These are phyloP conservation scores for Carposina sasakii DNA, from an alignment of 1,140 invertebrate species.

Conservation along the genomic window DNA sequence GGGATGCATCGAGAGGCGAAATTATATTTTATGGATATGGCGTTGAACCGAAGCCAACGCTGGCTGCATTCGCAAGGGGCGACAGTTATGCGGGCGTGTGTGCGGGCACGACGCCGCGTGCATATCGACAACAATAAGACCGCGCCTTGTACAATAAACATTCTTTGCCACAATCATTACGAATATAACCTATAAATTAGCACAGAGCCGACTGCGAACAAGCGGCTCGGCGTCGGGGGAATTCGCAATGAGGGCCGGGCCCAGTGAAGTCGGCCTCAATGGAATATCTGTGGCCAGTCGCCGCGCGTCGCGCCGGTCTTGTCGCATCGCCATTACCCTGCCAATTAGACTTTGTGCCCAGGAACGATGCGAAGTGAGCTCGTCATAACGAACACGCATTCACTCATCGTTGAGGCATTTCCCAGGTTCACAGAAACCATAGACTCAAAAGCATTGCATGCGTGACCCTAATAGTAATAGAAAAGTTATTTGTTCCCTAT, in stretches of 20 bases:
- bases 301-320: constrained; percentile 18
- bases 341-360: constrained; percentile 43
- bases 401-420: no score
- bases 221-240: constrained; percentile 32
- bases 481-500: no score
- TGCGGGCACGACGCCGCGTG: constrained; percentile 36
- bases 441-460: no score
- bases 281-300: constrained; percentile 28
- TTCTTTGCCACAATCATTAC: constrained; percentile 62
- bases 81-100: constrained; percentile 53
- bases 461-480: no score
- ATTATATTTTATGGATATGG: constrained; percentile 68
- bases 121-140: constrained; percentile 59
- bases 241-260: constrained; percentile 40
- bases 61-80: constrained; percentile 48
- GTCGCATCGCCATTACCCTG: constrained; percentile 25
- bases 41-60: constrained; percentile 60
- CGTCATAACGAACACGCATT: no score
- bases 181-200: constrained; percentile 66
- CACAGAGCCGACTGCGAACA: constrained; percentile 39
- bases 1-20: constrained; percentile 46
- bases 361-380: no score
- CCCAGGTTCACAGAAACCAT: no score
- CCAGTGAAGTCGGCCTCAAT: constrained; percentile 26
- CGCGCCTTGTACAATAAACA: constrained; percentile 59